phyloP scores from a whole-genome alignment of 2,797 vertebrate species.

The Avahi laniger region DNA sequence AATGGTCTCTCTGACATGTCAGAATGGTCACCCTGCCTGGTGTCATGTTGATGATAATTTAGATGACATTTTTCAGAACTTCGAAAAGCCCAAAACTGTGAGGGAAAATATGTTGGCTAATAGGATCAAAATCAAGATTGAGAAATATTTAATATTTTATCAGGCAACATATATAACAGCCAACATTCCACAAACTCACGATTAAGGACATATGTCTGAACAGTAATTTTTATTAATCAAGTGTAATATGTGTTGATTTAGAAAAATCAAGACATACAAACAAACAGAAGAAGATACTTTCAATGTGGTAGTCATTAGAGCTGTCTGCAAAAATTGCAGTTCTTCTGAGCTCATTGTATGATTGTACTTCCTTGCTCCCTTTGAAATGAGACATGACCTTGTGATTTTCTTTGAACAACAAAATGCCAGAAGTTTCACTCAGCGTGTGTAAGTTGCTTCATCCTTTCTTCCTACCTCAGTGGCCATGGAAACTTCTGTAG shows the following conservation, averaged over 20 bases:
- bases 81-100: not conserved
- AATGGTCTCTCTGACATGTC: not conserved
- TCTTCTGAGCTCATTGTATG: not conserved
- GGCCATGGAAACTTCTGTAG: not conserved
- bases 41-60: not conserved
- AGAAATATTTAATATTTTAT: slow-evolving; percentile 63
- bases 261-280: slow-evolving; percentile 53
- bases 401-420: slow-evolving; percentile 39
- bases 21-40: not conserved
- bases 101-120: slow-evolving; percentile 43
- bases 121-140: slow-evolving; percentile 45
- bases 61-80: slow-evolving; percentile 27
- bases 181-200: slow-evolving; percentile 34
- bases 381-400: not conserved
- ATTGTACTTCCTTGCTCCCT: not conserved
- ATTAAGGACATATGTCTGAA: slow-evolving; percentile 44
- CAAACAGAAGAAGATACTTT: not conserved
- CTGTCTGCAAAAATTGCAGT: not conserved
- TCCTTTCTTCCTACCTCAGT: not conserved
- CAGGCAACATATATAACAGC: slow-evolving; percentile 18
- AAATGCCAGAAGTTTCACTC: not conserved
- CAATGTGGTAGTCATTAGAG: not conserved
- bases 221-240: slow-evolving; percentile 30
- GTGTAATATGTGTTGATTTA: not conserved
- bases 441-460: not conserved